phyloP scores from a whole-genome alignment of 2,113 vertebrate species.

The Brachyhypopomus gauderio region DNA sequence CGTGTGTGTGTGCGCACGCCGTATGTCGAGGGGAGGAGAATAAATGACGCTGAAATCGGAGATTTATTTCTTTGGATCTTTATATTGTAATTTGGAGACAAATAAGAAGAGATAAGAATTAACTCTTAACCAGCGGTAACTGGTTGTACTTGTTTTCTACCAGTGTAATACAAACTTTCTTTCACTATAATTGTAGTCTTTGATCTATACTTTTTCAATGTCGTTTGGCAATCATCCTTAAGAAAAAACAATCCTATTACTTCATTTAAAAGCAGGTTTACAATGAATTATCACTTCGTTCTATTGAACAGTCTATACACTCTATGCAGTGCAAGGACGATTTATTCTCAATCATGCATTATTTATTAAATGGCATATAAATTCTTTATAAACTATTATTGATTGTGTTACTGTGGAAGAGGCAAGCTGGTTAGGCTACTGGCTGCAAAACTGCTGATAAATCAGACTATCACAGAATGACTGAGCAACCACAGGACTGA shows the following conservation, averaged over 20 bases:
- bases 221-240: not conserved
- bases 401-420: conserved; percentile 51
- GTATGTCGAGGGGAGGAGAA: not conserved
- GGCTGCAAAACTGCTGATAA: conserved; percentile 15
- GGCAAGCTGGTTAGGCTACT: not conserved
- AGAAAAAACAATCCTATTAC: not conserved
- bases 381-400: conserved; percentile 58
- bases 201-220: not conserved
- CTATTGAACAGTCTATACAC: not conserved
- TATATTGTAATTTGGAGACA: too few relatives aligned
- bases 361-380: conserved; percentile 53
- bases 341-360: conserved; percentile 55
- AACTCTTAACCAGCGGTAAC: too few relatives aligned
- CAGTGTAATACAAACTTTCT: not conserved
- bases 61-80: too few relatives aligned
- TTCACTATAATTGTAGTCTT: not conserved
- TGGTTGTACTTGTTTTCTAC: too few relatives aligned
- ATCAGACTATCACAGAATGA: not conserved
- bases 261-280: not conserved
- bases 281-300: not conserved
- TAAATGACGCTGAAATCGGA: too few relatives aligned
- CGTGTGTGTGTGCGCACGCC: not conserved
- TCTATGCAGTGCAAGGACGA: conserved; percentile 33
- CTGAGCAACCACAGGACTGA: not conserved
- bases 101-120: too few relatives aligned